Evolutionary conservation across 2,113 vertebrate species (phyloP).

Genomic region (Leptodactylus fuscus): DNA sequence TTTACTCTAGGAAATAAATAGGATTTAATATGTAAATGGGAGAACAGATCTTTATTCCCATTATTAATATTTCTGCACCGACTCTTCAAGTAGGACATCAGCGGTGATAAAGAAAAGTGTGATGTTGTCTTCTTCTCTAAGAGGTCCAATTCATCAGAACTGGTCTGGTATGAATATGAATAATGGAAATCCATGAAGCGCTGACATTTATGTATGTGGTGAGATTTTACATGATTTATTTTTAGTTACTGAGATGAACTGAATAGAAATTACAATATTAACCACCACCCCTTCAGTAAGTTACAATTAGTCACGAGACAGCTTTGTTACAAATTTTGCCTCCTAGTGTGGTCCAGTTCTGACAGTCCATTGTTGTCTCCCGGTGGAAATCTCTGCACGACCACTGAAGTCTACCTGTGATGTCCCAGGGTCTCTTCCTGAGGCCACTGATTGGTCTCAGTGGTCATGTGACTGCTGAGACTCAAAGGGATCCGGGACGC

Average conservation of each 20-base stretch:
- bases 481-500: too few species aligned
- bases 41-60: not conserved
- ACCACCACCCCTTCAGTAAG: too few species aligned
- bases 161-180: not conserved
- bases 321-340: too few species aligned
- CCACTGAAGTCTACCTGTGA: too few species aligned
- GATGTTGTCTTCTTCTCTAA: not conserved
- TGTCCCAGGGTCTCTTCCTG: too few species aligned
- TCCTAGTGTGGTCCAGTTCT: too few species aligned
- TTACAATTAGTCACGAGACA: too few species aligned
- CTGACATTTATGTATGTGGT: not conserved
- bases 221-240: not conserved
- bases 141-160: not conserved
- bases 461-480: too few species aligned
- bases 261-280: not conserved
- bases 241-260: not conserved
- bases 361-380: too few species aligned
- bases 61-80: not conserved
- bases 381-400: too few species aligned
- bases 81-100: not conserved
- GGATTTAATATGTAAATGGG: not conserved
- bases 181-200: not conserved
- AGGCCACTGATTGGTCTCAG: too few species aligned
- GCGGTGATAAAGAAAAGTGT: not conserved
- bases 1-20: not conserved